These are phyloP conservation scores for Perodicticus potto DNA, from an alignment of 2,797 vertebrate species.

Conservation along the genomic window DNA sequence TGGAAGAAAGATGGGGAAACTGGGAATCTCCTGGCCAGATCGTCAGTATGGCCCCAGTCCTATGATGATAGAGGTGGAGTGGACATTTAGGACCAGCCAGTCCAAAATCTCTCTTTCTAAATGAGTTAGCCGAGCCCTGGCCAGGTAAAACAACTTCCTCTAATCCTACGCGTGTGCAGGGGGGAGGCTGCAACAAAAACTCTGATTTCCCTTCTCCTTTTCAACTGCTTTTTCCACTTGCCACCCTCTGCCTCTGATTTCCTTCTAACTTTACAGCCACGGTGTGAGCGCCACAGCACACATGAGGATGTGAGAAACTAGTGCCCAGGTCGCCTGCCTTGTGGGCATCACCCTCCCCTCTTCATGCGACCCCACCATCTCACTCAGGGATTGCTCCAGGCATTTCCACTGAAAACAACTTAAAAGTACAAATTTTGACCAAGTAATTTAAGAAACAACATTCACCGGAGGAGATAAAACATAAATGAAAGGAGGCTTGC, in stretches of 20 bases:
- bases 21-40: not conserved
- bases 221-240: not conserved
- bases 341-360: not conserved
- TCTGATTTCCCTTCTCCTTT: not conserved
- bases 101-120: not conserved
- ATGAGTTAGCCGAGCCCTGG: not conserved
- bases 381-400: not conserved
- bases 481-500: not conserved
- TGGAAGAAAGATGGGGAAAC: not conserved
- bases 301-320: not conserved
- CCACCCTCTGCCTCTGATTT: not conserved
- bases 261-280: not conserved
- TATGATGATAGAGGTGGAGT: not conserved
- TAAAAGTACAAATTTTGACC: slow-evolving; percentile 18
- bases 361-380: not conserved
- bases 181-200: not conserved
- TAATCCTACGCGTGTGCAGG: not conserved
- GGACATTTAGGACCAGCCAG: not conserved
- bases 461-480: slow-evolving; percentile 25
- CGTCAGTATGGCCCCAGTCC: not conserved
- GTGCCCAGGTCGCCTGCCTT: not conserved
- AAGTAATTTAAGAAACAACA: slow-evolving; percentile 41
- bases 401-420: not conserved
- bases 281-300: not conserved
- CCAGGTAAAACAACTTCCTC: not conserved